Base-by-base conservation (phyloP, 2,797 vertebrate genomes). In the Cossypha dichroa region DNA sequence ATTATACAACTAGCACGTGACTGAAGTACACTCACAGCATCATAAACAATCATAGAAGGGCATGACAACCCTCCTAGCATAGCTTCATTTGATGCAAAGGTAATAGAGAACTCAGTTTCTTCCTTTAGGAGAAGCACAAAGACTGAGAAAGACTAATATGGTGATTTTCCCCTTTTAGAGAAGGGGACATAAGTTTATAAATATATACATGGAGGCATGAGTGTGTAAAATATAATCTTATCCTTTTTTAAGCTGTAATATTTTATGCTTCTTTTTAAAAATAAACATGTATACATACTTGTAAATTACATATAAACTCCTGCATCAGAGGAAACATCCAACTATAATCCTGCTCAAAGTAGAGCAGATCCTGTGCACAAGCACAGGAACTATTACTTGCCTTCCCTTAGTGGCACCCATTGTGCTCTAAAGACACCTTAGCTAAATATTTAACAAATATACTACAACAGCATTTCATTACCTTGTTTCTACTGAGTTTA, bases 1-100 rank as follows among this genome's bases (percentile, higher is more conserved):
- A 23, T 8, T 56, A 38, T 41, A 62, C 18, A 76, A 73, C 7
- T 25, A 56, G 34, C 20, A 56, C 0, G 0, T 49, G 34, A 60
- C 13, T 63, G 16, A 22, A 66, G 7, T 12, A 48, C 12, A 36
- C 26, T 43, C 12, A 41, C 25, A 40, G 26, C 41, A 76, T 10
- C 36, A 14, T 2, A 40, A 58, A 36, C 7, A 1, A 2, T 9
- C 73, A 49, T 0, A 58, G 38, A 86, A 69, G 22, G 26, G n/a
- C 34, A 36, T 2, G 4, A 63, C 7, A 63, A 54, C 6, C 31
- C 26, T 67, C 60, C 58, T 22, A 41, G 51, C 20, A n/a, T 1
- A 81, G 36, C 33, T 70, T 45, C 25, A 67, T 28, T 34, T 46
- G 40, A 70, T 16, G 14, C 36, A 74, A 58, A 78, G 17, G n/a